A percentile compares a stretch with the other conserved stretches of the same genome.
Evolutionary conservation across 1,140 invertebrate species (phyloP).

Genomic region (Drosophila nannoptera): DNA sequence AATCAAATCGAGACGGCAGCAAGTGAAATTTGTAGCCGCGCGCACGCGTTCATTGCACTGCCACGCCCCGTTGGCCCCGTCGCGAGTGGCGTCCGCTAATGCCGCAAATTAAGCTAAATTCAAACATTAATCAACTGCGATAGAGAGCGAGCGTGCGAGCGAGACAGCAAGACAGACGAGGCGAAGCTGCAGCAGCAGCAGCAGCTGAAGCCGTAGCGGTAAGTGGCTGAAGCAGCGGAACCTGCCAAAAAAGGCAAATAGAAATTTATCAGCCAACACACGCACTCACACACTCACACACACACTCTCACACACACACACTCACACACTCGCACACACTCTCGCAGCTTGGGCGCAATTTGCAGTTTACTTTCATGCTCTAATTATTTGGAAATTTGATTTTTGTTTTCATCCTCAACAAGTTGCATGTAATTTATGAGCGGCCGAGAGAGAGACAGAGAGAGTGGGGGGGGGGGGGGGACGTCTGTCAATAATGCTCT

Average conservation of each 20-base stretch:
- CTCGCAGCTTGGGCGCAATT: conserved; percentile 50
- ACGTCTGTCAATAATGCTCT: conserved; percentile 24
- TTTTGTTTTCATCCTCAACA: conserved; percentile 56
- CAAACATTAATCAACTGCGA: conserved; percentile 49
- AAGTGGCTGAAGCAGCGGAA: conserved; percentile 20
- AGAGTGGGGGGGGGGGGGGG: neutral
- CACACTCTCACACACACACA: too few species aligned
- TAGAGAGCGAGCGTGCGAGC: neutral
- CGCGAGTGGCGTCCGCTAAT: conserved; percentile 37
- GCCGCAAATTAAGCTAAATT: conserved; percentile 51
- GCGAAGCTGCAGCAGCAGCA: conserved; percentile 36
- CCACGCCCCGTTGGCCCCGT: conserved; percentile 2
- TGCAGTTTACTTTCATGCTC: conserved; percentile 75
- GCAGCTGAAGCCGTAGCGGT: conserved; percentile 20
- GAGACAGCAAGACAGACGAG: neutral
- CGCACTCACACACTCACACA: conserved; percentile 27
- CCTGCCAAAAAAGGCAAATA: conserved; percentile 72
- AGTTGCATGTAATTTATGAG: conserved; percentile 64
- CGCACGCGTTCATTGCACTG: conserved; percentile 37
- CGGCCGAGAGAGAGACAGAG: neutral
- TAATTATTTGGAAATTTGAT: conserved; percentile 75
- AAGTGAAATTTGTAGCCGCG: conserved; percentile 32
- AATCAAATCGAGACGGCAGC: neutral
- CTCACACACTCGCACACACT: too few species aligned
- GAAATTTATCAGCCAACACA: conserved; percentile 56